phyloP scores from a whole-genome alignment of 1,140 invertebrate species.

The Pissodes strobi region DNA sequence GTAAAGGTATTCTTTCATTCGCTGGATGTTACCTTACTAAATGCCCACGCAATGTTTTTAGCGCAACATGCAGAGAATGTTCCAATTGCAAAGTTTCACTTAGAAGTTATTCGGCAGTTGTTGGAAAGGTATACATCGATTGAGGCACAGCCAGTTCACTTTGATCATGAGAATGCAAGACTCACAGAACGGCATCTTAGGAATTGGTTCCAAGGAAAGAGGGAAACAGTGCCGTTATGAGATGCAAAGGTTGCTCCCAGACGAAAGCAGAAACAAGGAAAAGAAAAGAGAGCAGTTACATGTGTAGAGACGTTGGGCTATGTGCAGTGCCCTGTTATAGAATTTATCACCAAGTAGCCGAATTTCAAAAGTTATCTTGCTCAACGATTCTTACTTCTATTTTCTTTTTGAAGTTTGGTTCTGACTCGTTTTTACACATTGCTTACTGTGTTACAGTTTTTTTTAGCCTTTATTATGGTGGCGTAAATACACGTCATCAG shows the following conservation, averaged over 20 bases:
- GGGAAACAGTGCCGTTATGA: background rate
- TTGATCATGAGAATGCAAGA: background rate
- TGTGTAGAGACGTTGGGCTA: background rate
- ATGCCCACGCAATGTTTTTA: background rate
- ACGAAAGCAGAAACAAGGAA: background rate
- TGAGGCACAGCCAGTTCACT: background rate
- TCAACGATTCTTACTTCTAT: background rate
- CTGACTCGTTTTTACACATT: background rate
- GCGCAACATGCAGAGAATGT: too few species aligned
- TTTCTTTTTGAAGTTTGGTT: too few species aligned
- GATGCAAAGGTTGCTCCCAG: too few species aligned
- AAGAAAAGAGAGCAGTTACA: too few species aligned
- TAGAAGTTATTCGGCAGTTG: too few species aligned
- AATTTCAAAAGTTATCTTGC: background rate
- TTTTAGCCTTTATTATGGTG: background rate
- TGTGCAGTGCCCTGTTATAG: too few species aligned
- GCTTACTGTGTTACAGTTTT: background rate
- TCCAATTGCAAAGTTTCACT: too few species aligned
- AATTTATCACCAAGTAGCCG: background rate
- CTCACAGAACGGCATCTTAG: background rate
- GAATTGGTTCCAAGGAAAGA: too few species aligned
- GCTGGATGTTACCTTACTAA: too few species aligned
- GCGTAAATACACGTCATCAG: too few species aligned
- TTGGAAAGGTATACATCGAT: background rate
- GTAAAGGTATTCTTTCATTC: background rate